These are phyloP conservation scores for Noctua pronuba DNA, from an alignment of 2,888 invertebrate genomes.

Conservation along the genomic window DNA sequence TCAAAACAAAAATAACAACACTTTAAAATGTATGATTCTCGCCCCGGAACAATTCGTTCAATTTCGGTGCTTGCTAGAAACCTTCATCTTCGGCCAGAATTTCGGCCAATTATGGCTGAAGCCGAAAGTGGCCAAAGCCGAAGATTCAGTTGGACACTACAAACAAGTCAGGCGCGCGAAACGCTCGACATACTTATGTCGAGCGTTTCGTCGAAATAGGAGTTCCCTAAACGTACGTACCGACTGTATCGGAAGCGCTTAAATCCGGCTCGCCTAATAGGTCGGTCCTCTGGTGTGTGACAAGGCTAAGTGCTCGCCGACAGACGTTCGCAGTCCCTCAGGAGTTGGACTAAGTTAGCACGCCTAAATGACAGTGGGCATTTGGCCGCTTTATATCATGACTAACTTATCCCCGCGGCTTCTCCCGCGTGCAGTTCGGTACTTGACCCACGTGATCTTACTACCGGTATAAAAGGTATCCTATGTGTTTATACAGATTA, in stretches of 20 bases:
- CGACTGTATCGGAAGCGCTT: neutral
- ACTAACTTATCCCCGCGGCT: neutral
- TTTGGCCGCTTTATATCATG: neutral
- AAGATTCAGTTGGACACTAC: neutral
- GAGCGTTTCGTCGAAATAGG: neutral
- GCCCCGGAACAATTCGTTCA: too few species aligned
- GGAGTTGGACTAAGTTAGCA: neutral
- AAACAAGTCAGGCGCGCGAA: neutral
- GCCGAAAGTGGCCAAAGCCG: neutral
- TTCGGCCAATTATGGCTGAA: neutral
- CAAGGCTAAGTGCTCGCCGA: neutral
- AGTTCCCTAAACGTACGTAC: neutral
- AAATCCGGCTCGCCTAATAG: slow-evolving; percentile 3
- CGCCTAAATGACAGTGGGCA: neutral
- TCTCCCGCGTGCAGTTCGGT: neutral
- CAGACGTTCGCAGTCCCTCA: neutral
- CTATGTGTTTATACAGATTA: too few species aligned
- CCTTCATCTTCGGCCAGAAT: neutral
- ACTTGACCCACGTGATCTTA: neutral
- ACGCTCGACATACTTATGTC: too few species aligned
- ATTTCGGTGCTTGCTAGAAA: neutral
- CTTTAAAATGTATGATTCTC: too few species aligned
- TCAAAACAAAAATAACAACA: too few species aligned
- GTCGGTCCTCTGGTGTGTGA: neutral
- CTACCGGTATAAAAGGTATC: neutral